A percentile compares a stretch with the other conserved stretches of the same genome.
Conservation (phyloP, 2,113 vertebrate species). For the Hydrochoerus hydrochaeris region DNA sequence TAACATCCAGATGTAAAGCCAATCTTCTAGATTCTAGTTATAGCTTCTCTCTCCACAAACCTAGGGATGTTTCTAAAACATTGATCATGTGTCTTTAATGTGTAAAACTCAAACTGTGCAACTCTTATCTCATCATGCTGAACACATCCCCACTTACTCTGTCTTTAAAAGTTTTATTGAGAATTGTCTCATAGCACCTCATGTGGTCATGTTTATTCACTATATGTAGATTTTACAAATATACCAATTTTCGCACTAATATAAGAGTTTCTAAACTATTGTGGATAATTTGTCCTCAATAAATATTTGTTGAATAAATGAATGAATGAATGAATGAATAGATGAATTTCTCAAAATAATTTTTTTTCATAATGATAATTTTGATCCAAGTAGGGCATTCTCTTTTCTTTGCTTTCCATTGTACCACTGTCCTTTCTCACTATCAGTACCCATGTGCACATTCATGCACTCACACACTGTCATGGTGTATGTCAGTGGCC, state of each 20-base stretch:
- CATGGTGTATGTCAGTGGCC: no score
- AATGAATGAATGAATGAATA: no score
- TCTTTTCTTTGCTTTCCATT: neutral
- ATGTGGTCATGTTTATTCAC: neutral
- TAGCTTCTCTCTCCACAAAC: neutral
- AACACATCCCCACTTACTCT: neutral
- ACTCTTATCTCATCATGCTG: neutral
- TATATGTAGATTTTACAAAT: neutral
- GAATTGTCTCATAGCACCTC: neutral
- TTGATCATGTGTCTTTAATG: neutral
- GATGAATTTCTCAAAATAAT: neutral
- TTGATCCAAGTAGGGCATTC: neutral
- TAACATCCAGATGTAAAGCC: neutral
- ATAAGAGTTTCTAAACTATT: neutral
- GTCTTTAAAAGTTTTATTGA: neutral
- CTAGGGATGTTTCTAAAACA: neutral
- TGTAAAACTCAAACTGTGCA: neutral
- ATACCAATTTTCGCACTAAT: neutral
- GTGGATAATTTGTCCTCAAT: neutral
- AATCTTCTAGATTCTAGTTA: neutral
- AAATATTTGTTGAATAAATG: neutral
- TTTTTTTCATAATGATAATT: neutral
- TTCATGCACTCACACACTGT: no score
- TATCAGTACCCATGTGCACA: neutral
- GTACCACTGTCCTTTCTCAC: rapidly evolving